Evolutionary conservation across 30 jellyfish, hydroid and myxozoan genomes (phyloP).

Genomic region (Hydra vulgaris): DNA sequence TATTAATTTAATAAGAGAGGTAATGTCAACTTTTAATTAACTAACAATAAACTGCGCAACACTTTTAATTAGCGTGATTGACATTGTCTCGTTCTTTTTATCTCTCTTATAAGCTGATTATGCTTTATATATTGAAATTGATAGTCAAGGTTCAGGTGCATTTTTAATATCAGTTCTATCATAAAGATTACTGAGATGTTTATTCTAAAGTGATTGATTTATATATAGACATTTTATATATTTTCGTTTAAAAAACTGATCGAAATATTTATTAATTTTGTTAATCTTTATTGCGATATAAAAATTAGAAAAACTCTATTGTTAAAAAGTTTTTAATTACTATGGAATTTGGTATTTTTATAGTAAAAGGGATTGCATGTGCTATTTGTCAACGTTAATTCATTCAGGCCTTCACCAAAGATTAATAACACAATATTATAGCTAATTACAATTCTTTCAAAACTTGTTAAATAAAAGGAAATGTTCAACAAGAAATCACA

Average conservation of each 20-base stretch:
- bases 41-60: background rate
- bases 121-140: background rate
- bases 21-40: background rate
- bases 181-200: background rate
- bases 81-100: background rate
- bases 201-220: background rate
- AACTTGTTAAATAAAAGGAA: background rate
- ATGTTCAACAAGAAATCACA: too few species aligned
- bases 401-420: background rate
- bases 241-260: background rate
- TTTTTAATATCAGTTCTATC: background rate
- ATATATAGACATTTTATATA: background rate
- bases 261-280: background rate
- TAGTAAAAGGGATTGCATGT: too few species aligned
- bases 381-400: background rate
- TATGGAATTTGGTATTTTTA: too few species aligned
- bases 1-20: background rate
- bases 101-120: background rate
- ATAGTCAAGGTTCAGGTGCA: background rate
- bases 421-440: background rate
- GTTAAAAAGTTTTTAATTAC: background rate
- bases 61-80: background rate
- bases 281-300: background rate
- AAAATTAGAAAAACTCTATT: background rate
- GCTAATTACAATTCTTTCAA: background rate